phyloP scores from a whole-genome alignment of 2,888 invertebrate genomes.

The Allygus modestus region DNA sequence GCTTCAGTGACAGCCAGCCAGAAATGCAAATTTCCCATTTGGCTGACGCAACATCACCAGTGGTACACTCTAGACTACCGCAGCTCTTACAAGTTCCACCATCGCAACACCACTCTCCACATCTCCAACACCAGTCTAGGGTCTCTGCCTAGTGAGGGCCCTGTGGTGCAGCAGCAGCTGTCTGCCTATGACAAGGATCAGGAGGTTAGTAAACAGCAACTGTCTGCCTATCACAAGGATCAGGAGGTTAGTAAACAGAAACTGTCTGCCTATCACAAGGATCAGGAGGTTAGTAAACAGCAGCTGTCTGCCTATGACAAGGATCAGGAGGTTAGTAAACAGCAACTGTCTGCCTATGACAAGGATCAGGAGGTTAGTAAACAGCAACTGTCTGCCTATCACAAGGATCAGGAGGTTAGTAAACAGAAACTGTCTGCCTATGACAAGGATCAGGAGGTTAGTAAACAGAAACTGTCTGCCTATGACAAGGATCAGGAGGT shows the following conservation, averaged over 20 bases:
- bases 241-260: slow-evolving; percentile 74
- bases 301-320: slow-evolving; percentile 56
- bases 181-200: slow-evolving; percentile 58
- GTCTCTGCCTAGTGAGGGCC: slow-evolving; percentile 71
- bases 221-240: slow-evolving; percentile 49
- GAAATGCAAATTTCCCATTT: slow-evolving; percentile 91
- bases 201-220: slow-evolving; percentile 66
- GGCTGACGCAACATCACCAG: slow-evolving; percentile 90
- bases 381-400: slow-evolving; percentile 59
- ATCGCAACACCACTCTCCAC: slow-evolving; percentile 85
- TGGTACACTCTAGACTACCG: slow-evolving; percentile 95
- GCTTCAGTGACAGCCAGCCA: slow-evolving; percentile 81
- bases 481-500: slow-evolving; percentile 62
- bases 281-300: slow-evolving; percentile 68
- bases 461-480: slow-evolving; percentile 59
- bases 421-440: slow-evolving; percentile 67
- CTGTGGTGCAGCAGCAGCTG: slow-evolving; percentile 66
- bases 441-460: slow-evolving; percentile 70
- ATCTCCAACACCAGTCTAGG: slow-evolving; percentile 78
- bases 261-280: slow-evolving; percentile 71
- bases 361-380: slow-evolving; percentile 69
- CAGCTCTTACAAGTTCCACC: slow-evolving; percentile 91
- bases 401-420: slow-evolving; percentile 73
- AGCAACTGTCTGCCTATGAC: slow-evolving; percentile 79
- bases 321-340: slow-evolving; percentile 74